A percentile compares a stretch with the other conserved stretches of the same genome.
Evolutionary conservation across 2,797 vertebrate genomes (phyloP).

Genomic region (Enteromius thamalakanensis): DNA sequence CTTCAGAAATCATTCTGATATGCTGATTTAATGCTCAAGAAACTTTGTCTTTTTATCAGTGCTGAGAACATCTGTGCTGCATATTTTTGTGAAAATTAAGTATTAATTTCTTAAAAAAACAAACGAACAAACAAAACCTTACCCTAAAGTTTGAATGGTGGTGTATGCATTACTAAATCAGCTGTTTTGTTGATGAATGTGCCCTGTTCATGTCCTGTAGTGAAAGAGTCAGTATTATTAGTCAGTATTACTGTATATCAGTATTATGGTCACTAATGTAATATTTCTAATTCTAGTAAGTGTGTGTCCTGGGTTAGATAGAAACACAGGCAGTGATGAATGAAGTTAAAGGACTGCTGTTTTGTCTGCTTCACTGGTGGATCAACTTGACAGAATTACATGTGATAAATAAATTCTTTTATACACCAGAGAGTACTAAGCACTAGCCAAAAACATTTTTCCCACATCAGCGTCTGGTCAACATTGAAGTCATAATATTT

Average conservation of each 20-base stretch:
- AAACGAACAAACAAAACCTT: neutral
- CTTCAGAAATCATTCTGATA: constrained; percentile 9
- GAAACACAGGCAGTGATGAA: neutral
- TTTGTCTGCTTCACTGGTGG: neutral
- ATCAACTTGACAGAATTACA: constrained; percentile 3
- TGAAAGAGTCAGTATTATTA: neutral
- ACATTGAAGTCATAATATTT: constrained; percentile 7
- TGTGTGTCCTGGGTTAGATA: neutral
- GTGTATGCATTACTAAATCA: neutral
- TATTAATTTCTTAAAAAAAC: neutral
- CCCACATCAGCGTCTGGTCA: neutral
- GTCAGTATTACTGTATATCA: neutral
- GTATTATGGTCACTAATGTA: constrained; percentile 20
- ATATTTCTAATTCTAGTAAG: constrained; percentile 8
- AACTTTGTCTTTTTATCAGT: neutral
- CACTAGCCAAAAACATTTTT: neutral
- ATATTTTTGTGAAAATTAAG: neutral
- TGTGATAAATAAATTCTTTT: neutral
- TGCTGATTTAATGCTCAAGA: neutral
- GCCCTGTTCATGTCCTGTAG: neutral
- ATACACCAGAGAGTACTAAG: neutral
- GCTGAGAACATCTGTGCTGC: neutral
- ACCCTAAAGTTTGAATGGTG: neutral
- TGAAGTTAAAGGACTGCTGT: neutral
- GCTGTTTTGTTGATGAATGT: neutral